Evolutionary conservation across 2,888 invertebrate genomes (phyloP), one percentile per base, ranked within the genome.

Genomic region (Agonopterix alstromeriana): DNA sequence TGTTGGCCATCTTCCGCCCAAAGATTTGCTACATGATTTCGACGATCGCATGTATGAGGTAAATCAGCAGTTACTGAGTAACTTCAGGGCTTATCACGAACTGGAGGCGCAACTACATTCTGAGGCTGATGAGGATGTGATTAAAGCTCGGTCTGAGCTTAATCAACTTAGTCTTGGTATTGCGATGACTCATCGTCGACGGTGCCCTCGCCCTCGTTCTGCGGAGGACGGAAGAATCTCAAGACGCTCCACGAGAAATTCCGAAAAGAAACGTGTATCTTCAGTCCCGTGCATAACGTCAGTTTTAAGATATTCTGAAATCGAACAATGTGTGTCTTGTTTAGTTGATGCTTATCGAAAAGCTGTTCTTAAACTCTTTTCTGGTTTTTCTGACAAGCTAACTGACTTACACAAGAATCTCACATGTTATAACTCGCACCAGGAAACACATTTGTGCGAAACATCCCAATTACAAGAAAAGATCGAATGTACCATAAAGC

Each of bases 21-120:
- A 73, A 59, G 70, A 77, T 11, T 58, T 85, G 46, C 53, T 85
- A 10, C 75, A 82, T 45, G 74, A 82, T 43, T 83, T 85, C 53
- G 85, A 86, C 62, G 68, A 76, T 46, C 70, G 61, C 14, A 72
- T 73, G n/a, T 82, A 78, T 54, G 77, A 77, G 47, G 68, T 81
- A 4, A 86, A 86, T 60, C 81, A 85, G 53, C 85, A 86, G 54
- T 57, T 85, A 41, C 48, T 85, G 14, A 82, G 82, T 58, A 87
- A 87, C 54, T 65, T 53, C 8, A 69, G 78, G 55, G 79, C 81
- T 7, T 82, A 77, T 53, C 53, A 58, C 1, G 79, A 84, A 48
- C 56, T 86, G 42, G 81, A 80, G 54, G 70, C 67, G 10, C 69
- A 75, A 48, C 58, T 86, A 50, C 67, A 64, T 27, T 53, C 61